Evolutionary conservation across 2,113 vertebrate genomes (phyloP).

Genomic region (Grammomys surdaster): DNA sequence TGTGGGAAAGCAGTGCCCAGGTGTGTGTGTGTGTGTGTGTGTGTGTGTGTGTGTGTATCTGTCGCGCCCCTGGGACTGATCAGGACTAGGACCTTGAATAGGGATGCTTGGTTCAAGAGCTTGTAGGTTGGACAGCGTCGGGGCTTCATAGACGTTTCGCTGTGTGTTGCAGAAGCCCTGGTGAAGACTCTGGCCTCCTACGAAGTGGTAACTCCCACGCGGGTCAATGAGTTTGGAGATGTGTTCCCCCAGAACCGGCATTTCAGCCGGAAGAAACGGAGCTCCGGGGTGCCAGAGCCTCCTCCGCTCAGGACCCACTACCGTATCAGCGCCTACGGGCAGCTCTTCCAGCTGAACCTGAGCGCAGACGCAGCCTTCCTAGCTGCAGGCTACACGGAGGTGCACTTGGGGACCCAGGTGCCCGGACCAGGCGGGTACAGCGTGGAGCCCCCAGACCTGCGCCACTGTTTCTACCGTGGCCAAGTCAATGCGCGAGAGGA

Average conservation of each 20-base stretch:
- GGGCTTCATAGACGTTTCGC: background rate
- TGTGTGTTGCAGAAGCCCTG: slow-evolving; percentile 90
- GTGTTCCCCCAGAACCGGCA: slow-evolving; percentile 88
- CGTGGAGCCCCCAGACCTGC: slow-evolving; percentile 85
- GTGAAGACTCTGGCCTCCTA: slow-evolving; percentile 93
- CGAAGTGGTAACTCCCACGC: slow-evolving; percentile 94
- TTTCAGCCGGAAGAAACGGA: slow-evolving; percentile 90
- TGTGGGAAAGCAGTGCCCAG: background rate
- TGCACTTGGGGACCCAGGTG: slow-evolving; percentile 91
- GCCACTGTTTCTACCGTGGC: slow-evolving; percentile 97
- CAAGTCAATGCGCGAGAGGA: slow-evolving; percentile 91
- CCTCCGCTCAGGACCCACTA: slow-evolving; percentile 89
- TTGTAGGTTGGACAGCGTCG: background rate
- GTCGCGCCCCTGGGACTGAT: background rate
- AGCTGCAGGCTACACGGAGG: slow-evolving; percentile 90
- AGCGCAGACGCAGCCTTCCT: slow-evolving; percentile 94
- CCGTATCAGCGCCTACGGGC: slow-evolving; percentile 93
- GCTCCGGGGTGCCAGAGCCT: slow-evolving; percentile 83
- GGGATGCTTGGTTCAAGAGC: background rate
- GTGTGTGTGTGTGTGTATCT: background rate
- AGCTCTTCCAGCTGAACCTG: slow-evolving; percentile 95
- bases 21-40: background rate
- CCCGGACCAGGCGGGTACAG: slow-evolving; percentile 11
- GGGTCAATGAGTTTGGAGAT: slow-evolving; percentile 96
- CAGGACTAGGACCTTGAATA: background rate